Conservation (phyloP, 2,888 invertebrate genomes). For the Phania funesta region DNA sequence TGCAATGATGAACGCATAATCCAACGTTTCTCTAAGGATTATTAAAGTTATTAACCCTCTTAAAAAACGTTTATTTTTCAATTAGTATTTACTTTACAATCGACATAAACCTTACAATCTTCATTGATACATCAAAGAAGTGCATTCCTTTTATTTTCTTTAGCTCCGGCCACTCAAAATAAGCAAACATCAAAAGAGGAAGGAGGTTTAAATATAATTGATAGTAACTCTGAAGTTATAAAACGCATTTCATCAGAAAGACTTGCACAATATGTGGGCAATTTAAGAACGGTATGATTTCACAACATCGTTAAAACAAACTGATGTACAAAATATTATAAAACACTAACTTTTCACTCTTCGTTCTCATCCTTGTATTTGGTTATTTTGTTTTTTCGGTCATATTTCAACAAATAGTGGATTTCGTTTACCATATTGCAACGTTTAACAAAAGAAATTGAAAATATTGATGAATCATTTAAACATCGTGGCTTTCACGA, state of each 20-base stretch:
- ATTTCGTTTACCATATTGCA: conserved; percentile 90
- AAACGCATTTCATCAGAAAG: conserved; percentile 82
- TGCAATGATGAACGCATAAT: no score
- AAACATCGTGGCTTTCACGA: conserved; percentile 86
- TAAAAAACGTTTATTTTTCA: neutral
- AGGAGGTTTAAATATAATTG: conserved; percentile 75
- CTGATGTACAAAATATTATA: conserved; percentile 8
- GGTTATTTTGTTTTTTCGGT: neutral
- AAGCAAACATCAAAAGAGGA: conserved; percentile 77
- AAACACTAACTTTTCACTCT: conserved; percentile 10
- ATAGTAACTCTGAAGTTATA: conserved; percentile 79
- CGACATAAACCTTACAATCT: no score
- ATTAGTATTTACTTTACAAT: no score
- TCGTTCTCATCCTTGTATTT: neutral
- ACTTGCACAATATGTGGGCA: conserved; percentile 89
- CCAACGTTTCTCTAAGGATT: no score
- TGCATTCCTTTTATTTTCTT: neutral
- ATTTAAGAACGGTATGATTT: conserved; percentile 85
- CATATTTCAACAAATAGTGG: conserved; percentile 84
- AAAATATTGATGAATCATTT: conserved; percentile 85
- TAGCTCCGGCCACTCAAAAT: conserved; percentile 74
- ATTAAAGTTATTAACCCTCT: no score
- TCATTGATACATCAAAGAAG: no score
- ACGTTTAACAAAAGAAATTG: conserved; percentile 88
- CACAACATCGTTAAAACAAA: conserved; percentile 20